Base-by-base conservation (phyloP, 1,140 invertebrate genomes). In the Aricia agestis region DNA sequence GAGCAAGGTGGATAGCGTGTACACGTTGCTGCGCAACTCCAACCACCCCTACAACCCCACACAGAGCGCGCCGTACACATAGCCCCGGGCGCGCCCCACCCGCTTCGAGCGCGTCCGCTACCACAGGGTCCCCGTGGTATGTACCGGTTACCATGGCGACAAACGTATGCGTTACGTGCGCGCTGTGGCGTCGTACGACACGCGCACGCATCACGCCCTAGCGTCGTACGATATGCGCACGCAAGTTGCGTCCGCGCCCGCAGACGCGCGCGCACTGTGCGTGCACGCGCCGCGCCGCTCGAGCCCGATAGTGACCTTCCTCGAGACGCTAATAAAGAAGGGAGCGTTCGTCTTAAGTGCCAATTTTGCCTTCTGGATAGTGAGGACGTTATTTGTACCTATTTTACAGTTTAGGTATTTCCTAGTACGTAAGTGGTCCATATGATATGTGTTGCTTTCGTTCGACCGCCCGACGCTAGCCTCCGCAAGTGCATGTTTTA, bases 1-100 rank as follows among this genome's bases (percentile, higher is more conserved):
- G 75, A 98, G 97, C 91, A 97, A 96, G 93, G 96, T 98, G 80
- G 97, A 98, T 83, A 97, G 97, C 93, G 97, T 98, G 81, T 98
- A 98, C 92, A 96, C 96, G 86, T 96, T 98, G 90, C 93, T 98
- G 84, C 95, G 96, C 82, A 97, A 97, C 93, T 97, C 96, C 71
- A 97, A 97, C 93, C 96, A 96, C 83, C 96, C 96, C 67, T 96
- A 95, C 89, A 96, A 96, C 80, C 91, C 92, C 75, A 85, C 90
- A 67, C 85, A 86, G 76, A 82, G 80, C 76, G 84, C 90, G 61
- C 85, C 91, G 76, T 79, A 85, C 80, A 91, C 89, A 87, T 90
- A 87, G 86, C 84, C 79, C 69, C 76, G 71, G 69, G 67, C 41
- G 45, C 45, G 45, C 9, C 11, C 68, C 72, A 59, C 72, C 32